These are phyloP conservation scores for Henricia sp. DNA, from an alignment of 53 echinoderm and acorn worm genomes.

Conservation along the genomic window DNA sequence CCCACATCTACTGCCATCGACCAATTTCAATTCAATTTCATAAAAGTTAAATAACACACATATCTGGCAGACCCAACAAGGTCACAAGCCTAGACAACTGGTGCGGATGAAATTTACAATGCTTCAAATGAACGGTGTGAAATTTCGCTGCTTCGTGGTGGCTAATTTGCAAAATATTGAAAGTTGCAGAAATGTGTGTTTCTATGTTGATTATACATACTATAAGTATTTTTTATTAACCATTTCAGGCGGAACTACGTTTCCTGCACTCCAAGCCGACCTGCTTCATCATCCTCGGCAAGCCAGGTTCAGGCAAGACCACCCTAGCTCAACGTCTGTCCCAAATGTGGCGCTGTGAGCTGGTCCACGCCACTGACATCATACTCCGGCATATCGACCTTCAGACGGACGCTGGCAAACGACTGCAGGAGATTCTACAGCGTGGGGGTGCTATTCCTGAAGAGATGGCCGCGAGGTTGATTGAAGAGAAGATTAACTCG, in stretches of 20 bases:
- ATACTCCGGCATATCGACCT: slow-evolving; percentile 92
- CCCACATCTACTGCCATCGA: no score
- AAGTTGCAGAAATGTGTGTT: not conserved
- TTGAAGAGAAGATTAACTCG: slow-evolving; percentile 97
- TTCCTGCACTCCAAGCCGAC: slow-evolving; percentile 99
- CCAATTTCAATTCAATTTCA: no score
- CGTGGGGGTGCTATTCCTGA: slow-evolving; percentile 92
- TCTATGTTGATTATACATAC: not conserved
- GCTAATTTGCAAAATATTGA: no score
- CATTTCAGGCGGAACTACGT: slow-evolving; percentile 79
- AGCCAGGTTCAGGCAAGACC: slow-evolving; percentile 94
- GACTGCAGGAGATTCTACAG: slow-evolving; percentile 84
- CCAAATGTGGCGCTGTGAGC: slow-evolving; percentile 96
- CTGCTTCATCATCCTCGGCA: slow-evolving; percentile 94
- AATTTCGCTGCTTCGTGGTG: no score
- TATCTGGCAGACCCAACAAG: no score
- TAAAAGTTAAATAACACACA: no score
- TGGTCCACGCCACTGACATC: slow-evolving; percentile 92
- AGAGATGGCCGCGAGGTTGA: slow-evolving; percentile 87
- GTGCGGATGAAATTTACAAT: no score
- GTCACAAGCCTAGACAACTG: no score
- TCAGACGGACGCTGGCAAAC: slow-evolving; percentile 82
- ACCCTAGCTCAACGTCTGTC: slow-evolving; percentile 84
- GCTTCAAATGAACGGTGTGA: no score
- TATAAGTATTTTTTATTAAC: not conserved